Base-by-base conservation (phyloP, 2,888 invertebrate genomes). In the Myopa tessellatipennis region DNA sequence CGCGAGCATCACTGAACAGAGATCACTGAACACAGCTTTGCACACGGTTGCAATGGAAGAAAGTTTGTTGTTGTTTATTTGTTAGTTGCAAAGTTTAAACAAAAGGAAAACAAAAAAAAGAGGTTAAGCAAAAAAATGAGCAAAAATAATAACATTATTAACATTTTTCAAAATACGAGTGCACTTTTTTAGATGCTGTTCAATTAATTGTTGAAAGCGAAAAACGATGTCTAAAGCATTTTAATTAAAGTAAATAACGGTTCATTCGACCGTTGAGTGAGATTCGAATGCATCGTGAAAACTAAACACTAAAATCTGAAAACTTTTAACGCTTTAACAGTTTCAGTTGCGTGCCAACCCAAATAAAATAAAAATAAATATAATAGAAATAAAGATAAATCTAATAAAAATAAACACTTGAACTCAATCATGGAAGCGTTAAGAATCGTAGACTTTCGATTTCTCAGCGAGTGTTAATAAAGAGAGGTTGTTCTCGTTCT, bases 371-470 rank as follows among this genome's bases (percentile, higher is more conserved):
- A n/a, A 67, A 67, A n/a, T 36, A 10, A 16, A 4, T 67, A 18
- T n/a, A 67, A 45, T 6, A 58, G 4, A 58, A n/a, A 16, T 14
- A 58, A 58, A 16, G 10, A 58, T 16, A 8, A 58, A 45, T 45
- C 6, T 8, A 45, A 45, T 8, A 45, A 58, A n/a, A 58, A 58
- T 5, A 58, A 58, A 34, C 63, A 26, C 36, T 26, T 36, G 18
- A 70, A 70, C 26, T 26, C 34, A 52, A 26, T 52, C 69, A 18
- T 26, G 26, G 26, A 52, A 71, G 36, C 34, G 55, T 71, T 55
- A 71, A 71, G 7, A 45, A 45, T 45, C 18, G 26, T 55, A 14
- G 10, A 70, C 55, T 70, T 70, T 58, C 55, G 55, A 55, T 52
- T 71, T 55, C 52, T 58, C 16, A 58, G 38, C 16, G 45, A 58